Base-by-base conservation (phyloP, 2,797 vertebrate genomes). In the Sibirionetta formosa region DNA sequence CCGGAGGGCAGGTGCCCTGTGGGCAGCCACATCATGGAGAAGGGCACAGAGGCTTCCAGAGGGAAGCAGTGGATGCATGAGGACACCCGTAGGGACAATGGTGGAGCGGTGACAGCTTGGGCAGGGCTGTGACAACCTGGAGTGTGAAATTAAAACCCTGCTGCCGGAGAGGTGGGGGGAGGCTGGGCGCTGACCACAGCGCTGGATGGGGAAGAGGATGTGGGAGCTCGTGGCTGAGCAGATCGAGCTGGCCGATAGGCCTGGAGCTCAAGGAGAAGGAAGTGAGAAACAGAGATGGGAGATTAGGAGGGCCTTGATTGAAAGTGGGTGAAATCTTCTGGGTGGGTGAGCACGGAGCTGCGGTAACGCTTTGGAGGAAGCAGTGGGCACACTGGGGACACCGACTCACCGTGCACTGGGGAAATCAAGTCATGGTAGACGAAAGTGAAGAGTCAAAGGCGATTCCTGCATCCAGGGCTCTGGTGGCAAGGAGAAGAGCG, bases 241-340 rank as follows among this genome's bases (percentile, higher is more conserved):
- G 82, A 89, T 94, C 50, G 44, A 78, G 69, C 20, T 63, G 70
- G 42, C 71, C 88, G 83, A 86, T 86, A 24, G 35, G 68, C 50
- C 84, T 64, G 19, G 64, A 83, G 68, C 91, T 89, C 66, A 75
- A 79, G 72, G 66, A 83, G 42, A 24, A 88, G 91, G 87, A 95
- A 91, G 76, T 79, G 72, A 56, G 64, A 57, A 76, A 61, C 60
- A 57, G 66, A 95, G 85, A 79, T 66, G 31, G 54, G 48, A 94
- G 82, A 86, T 84, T 77, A 84, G 0, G 1, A 83, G 50, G 54
- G 31, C 79, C 79, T 69, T 27, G 61, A 81, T 65, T 66, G 53
- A 86, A 90, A 15, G 63, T 90, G 48, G 48, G 48, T 24, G 48
- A 50, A 50, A 50, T 50, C 48, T 48, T 48, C 40, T 44, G 8